phyloP scores from a whole-genome alignment of 1,140 invertebrate genomes.

The Araneus ventricosus region DNA sequence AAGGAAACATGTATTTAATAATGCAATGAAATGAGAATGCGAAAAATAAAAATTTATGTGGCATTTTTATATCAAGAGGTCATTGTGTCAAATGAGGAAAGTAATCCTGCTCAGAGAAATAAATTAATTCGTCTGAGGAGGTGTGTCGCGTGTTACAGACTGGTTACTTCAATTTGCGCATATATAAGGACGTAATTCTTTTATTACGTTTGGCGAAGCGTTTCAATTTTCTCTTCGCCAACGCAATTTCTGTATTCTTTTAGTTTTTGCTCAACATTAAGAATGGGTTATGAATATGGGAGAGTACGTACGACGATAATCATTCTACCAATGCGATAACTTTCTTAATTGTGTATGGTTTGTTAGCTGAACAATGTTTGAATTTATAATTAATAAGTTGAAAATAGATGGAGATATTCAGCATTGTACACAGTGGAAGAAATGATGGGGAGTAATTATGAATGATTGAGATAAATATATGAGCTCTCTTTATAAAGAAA shows the following conservation, averaged over 20 bases:
- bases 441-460: too few relatives aligned
- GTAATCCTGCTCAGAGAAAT: neutral
- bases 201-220: neutral
- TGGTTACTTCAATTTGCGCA: neutral
- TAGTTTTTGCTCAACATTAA: neutral
- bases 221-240: neutral
- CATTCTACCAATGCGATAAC: too few relatives aligned
- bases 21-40: neutral
- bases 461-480: too few relatives aligned
- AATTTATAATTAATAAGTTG: too few relatives aligned
- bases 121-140: neutral
- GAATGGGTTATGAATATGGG: neutral
- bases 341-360: too few relatives aligned
- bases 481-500: too few relatives aligned
- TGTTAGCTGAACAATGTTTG: too few relatives aligned
- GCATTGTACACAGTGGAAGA: too few relatives aligned
- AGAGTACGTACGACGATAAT: too few relatives aligned
- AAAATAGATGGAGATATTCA: too few relatives aligned
- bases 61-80: neutral
- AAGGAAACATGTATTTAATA: neutral
- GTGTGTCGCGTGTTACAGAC: neutral
- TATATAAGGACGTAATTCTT: neutral
- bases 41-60: conserved; percentile 12
- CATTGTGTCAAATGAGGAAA: neutral
- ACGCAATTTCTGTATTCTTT: neutral